Base-by-base conservation (phyloP, 2,888 invertebrate genomes). In the Pimpla rufipes region DNA sequence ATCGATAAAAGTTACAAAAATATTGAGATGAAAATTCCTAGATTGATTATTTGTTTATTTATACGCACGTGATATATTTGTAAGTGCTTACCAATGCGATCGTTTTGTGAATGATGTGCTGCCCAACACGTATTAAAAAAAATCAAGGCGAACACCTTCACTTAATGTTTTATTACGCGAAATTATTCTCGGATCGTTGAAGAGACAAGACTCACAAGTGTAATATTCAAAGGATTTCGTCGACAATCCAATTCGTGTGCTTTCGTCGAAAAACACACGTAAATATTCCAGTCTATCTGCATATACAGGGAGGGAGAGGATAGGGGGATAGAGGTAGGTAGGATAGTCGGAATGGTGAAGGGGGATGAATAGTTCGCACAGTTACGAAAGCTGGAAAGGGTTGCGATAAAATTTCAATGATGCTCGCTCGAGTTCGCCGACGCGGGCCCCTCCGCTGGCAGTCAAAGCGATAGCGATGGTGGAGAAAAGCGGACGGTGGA, bases 371-470 rank as follows among this genome's bases (percentile, higher is more conserved):
- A 35, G 66, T 59, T 73, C 59, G 52, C 37, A 35, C 50, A 11
- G 66, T 52, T 23, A 66, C 62, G 45, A 76, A 57, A 66, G 57
- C 10, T 35, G 18, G 57, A 55, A 55, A 42, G 62, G 35, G 37
- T 70, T 64, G 70, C 62, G 75, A 81, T 81, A 70, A 81, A 81
- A 70, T 81, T 75, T 81, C 80, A 81, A 70, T 81, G 80, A 81
- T 76, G 55, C 75, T 75, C 80, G 68, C 50, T 68, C 62, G 80
- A 75, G 55, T 68, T 75, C 74, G 57, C 64, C 40, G 64, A 67
- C 59, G 70, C 64, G 52, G 23, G 47, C 11, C 59, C 42, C 71
- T 40, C 16, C 62, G 23, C 47, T 59, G 71, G 71, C 59, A 77
- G 71, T 81, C 71, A 81, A 81, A 81, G 81, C 81, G 68, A 81